Evolutionary conservation across 2,888 invertebrate genomes (phyloP), one percentile per base, ranked within the genome.

Genomic region (Gisinianus flammeolus): DNA sequence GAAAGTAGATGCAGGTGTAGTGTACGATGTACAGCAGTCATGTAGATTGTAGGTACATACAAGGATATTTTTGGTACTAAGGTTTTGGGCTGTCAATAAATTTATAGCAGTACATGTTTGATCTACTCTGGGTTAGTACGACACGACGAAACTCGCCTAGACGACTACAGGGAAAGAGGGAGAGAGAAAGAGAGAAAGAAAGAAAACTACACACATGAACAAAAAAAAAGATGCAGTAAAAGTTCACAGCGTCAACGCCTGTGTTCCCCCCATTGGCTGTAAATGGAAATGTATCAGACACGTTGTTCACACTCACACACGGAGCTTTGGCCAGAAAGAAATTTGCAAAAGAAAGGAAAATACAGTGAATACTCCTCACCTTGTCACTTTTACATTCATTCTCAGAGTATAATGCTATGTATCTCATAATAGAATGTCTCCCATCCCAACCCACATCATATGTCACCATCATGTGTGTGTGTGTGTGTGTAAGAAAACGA

Each of bases 281-380:
- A 54, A 54, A 54, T 54, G 54, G 54, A n/a, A 54, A 54, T 54
- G 54, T 54, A 54, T n/a, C 54, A n/a, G 54, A 54, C 54, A 54
- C 54, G 54, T 54, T 54, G 54, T 16, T 54, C 54, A 54, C n/a
- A n/a, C n/a, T n/a, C n/a, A n/a, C 54, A 54, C 54, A 54, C n/a
- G 54, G 54, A 54, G 19, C 54, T 54, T 54, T n/a, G 54, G 16
- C n/a, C 54, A 54, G 54, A 19, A 3, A 54, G 54, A 19, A 19
- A 54, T 4, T 5, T 5, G 44, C 6, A 16, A 44, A 44, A 44
- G 44, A 44, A 44, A 44, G 44, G 16, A 44, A 44, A 44, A 44
- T 44, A 54, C 16, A n/a, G 16, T 4, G 54, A 54, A 4, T n/a
- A 54, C n/a, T 8, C 54, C n/a, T 54, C 19, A 54, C 54, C n/a